Evolutionary conservation across 2,888 invertebrate genomes (phyloP), one percentile per base, ranked within the genome.

Genomic region (Cylloceria caligata): DNA sequence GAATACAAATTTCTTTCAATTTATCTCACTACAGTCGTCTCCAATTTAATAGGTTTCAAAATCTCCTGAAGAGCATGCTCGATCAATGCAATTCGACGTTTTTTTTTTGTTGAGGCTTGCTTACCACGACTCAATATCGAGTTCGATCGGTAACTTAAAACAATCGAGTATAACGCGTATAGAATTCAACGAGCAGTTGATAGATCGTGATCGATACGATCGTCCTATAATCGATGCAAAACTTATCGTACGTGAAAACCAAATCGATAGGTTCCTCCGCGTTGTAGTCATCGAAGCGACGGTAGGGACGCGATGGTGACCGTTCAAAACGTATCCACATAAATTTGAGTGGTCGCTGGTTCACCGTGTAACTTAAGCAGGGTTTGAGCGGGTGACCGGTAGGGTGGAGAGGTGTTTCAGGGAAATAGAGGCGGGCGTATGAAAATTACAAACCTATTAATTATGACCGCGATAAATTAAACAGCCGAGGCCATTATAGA

Each of bases 381-480:
- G 79, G 78, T 78, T 79, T 68, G 73, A 69, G 45, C 36, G 69
- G 45, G 49, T 30, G 34, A 24, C 71, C 27, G 36, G 69, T 9
- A n/a, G 45, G n/a, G 72, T 27, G 36, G 47, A 45, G 45, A 34
- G 21, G 36, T 1, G 67, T 87, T 60, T 19, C 34, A 60, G 60
- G 34, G 60, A 34, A 60, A 60, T 19, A 16, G 60, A 19, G 30
- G 60, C 34, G 60, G 60, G 87, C 88, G 90, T 92, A 92, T 92
- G 92, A 92, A 92, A 92, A 92, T 92, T 92, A 92, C 92, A 92
- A 92, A 92, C 92, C 92, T 92, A 92, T 92, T 92, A 92, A 92
- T 92, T 92, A 92, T 92, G 90, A 91, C 89, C 89, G 88, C 92
- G 89, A 92, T 92, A 92, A 92, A 92, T 92, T 92, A 92, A 92